Evolutionary conservation across 2,888 invertebrate genomes (phyloP).

Genomic region (Labia minor): DNA sequence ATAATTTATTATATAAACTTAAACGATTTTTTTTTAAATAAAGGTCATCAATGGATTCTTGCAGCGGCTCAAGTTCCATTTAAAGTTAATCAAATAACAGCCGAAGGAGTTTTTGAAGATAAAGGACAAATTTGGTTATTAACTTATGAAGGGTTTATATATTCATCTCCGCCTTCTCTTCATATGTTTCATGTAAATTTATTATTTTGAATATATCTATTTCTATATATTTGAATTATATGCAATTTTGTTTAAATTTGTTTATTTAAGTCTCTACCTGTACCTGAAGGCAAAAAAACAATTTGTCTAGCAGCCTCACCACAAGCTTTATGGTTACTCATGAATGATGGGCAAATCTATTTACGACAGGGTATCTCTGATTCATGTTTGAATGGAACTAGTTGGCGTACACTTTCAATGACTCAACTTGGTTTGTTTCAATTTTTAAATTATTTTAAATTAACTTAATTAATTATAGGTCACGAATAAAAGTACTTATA

Average conservation of each 20-base stretch:
- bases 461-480: too few species aligned
- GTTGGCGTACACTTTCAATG: conserved; percentile 38
- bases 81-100: conserved; percentile 24
- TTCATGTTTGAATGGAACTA: conserved; percentile 34
- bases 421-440: conserved; percentile 33
- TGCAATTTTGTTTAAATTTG: not conserved
- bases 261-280: conserved; percentile 25
- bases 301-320: conserved; percentile 34
- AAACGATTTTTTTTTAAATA: too few species aligned
- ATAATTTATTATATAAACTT: too few species aligned
- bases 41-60: conserved; percentile 28
- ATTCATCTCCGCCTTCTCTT: conserved; percentile 32
- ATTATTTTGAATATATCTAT: not conserved
- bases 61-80: not conserved
- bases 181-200: conserved; percentile 26
- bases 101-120: conserved; percentile 31
- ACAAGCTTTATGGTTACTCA: conserved; percentile 40
- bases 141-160: conserved; percentile 35
- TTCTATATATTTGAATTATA: too few species aligned
- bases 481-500: too few species aligned
- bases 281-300: conserved; percentile 27
- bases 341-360: conserved; percentile 35
- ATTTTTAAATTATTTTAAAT: too few species aligned
- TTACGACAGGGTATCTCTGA: conserved; percentile 37
- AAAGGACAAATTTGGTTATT: conserved; percentile 37